Evolutionary conservation across 2,113 vertebrate species (phyloP).

Genomic region (Mobula hypostoma): DNA sequence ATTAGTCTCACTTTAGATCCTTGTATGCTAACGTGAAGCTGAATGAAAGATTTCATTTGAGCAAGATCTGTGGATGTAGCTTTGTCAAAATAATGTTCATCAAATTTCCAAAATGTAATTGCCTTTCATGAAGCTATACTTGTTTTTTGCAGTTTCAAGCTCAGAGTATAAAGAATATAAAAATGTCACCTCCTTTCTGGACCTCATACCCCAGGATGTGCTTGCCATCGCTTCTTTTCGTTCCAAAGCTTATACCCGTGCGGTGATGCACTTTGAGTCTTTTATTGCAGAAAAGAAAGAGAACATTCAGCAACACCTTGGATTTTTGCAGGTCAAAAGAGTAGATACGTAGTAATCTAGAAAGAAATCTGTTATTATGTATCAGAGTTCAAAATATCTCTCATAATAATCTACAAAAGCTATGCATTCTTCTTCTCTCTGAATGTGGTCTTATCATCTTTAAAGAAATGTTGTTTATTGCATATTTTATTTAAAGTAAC

Average conservation of each 20-base stretch:
- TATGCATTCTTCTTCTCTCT: not conserved
- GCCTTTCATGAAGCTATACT: not conserved
- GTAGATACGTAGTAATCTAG: not conserved
- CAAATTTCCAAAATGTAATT: not conserved
- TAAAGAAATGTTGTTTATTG: not conserved
- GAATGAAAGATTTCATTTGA: not conserved
- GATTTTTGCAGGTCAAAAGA: slow-evolving; percentile 80
- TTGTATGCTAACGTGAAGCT: not conserved
- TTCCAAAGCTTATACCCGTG: slow-evolving; percentile 92
- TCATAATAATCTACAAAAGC: not conserved
- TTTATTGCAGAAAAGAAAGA: slow-evolving; percentile 89
- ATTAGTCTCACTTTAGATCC: not conserved
- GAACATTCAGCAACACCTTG: slow-evolving; percentile 89
- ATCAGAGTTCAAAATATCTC: not conserved
- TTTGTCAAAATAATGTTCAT: too few relatives aligned
- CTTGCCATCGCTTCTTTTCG: slow-evolving; percentile 87
- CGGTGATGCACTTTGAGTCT: slow-evolving; percentile 96
- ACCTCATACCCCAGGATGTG: slow-evolving; percentile 85
- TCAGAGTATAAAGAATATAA: slow-evolving; percentile 72
- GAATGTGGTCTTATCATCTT: not conserved
- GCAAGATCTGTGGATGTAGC: not conserved
- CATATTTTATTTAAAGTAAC: not conserved
- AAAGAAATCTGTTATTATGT: not conserved
- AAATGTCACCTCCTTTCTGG: slow-evolving; percentile 80
- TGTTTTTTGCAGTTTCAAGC: slow-evolving; percentile 47